phyloP scores from a whole-genome alignment of 2,797 vertebrate genomes.

The Onychomys torridus region DNA sequence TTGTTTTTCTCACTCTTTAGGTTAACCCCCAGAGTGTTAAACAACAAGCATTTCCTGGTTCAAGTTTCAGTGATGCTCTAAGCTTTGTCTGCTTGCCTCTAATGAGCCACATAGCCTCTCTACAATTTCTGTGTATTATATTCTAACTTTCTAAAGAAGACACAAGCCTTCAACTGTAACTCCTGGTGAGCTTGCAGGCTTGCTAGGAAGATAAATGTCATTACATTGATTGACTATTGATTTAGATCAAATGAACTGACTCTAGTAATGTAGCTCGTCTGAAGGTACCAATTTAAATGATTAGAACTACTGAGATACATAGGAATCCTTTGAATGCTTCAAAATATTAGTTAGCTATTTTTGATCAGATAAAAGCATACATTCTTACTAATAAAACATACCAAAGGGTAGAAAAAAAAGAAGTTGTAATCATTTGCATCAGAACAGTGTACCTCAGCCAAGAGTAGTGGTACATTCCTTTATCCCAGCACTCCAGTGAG shows the following conservation, averaged over 20 bases:
- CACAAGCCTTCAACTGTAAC: background rate
- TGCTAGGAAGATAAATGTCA: background rate
- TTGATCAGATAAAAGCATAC: background rate
- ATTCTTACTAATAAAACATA: background rate
- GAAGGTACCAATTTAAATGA: background rate
- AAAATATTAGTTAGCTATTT: background rate
- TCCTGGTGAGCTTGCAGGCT: background rate
- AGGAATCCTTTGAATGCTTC: background rate
- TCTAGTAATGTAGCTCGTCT: background rate
- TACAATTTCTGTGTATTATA: background rate
- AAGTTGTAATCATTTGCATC: background rate
- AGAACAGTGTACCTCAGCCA: background rate
- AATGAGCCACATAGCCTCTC: fast-evolving
- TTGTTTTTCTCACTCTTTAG: background rate
- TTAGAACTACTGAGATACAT: background rate
- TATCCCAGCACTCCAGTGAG: background rate
- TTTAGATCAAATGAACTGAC: background rate
- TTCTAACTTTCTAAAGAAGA: background rate
- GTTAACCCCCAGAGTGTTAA: background rate
- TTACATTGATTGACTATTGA: background rate
- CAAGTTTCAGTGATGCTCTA: background rate
- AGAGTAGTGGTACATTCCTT: background rate
- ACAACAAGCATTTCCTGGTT: background rate
- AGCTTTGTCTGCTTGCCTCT: background rate
- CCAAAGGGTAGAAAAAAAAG: background rate